Evolutionary conservation across 2,113 vertebrate genomes (phyloP).

Genomic region (Xiphophorus maculatus): DNA sequence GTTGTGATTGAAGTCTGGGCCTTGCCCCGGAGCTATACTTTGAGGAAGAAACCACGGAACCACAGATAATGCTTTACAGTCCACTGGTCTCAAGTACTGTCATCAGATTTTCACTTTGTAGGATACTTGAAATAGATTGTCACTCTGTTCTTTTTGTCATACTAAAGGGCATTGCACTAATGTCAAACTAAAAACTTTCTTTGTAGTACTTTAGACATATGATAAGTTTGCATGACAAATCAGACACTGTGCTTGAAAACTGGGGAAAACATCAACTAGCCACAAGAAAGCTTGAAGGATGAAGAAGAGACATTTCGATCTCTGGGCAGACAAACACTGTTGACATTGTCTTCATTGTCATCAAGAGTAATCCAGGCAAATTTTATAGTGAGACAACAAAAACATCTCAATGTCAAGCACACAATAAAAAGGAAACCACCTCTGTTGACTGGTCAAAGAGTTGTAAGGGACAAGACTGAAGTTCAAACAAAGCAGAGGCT

Average conservation of each 20-base stretch:
- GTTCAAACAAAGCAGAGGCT: constrained; percentile 63
- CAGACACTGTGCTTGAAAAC: not conserved
- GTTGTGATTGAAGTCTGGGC: constrained; percentile 74
- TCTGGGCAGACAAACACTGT: constrained; percentile 23
- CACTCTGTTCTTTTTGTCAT: constrained; percentile 29
- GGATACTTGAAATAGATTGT: constrained; percentile 63
- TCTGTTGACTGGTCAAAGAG: constrained; percentile 52
- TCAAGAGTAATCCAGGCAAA: constrained; percentile 43
- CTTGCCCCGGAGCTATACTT: constrained; percentile 76
- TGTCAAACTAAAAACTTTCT: constrained; percentile 38
- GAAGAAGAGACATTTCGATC: constrained; percentile 9
- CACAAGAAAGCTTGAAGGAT: constrained; percentile 12
- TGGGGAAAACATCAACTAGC: constrained; percentile 2
- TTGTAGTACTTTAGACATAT: constrained; percentile 11
- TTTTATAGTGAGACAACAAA: constrained; percentile 60
- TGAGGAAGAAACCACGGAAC: constrained; percentile 79
- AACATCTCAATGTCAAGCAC: constrained; percentile 44
- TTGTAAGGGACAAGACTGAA: constrained; percentile 53
- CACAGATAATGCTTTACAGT: constrained; percentile 82
- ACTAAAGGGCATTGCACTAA: constrained; percentile 48
- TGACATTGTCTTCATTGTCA: constrained; percentile 31
- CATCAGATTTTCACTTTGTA: constrained; percentile 76
- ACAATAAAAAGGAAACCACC: constrained; percentile 65
- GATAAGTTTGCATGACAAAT: not conserved
- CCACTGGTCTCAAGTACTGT: constrained; percentile 74